Evolutionary conservation across 1,140 invertebrate genomes (phyloP).

Genomic region (Piezodorus guildinii): DNA sequence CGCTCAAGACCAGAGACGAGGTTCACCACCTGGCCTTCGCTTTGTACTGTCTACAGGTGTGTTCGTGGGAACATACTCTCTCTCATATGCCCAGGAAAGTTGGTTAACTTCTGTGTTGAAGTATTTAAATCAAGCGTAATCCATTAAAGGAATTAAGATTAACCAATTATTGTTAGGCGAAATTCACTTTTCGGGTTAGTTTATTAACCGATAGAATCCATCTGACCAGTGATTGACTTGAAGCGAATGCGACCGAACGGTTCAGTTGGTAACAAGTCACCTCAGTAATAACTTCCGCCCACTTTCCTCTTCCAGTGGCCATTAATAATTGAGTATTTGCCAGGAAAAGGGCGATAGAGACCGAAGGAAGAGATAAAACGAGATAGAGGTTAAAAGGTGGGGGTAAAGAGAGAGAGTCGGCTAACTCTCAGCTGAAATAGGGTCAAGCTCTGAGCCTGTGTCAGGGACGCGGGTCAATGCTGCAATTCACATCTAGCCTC

Average conservation of each 20-base stretch:
- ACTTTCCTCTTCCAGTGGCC: background rate
- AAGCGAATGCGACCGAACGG: too few species aligned
- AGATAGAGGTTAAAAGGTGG: conserved; percentile 1
- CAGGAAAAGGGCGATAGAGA: background rate
- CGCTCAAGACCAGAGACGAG: too few species aligned
- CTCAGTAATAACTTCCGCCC: too few species aligned
- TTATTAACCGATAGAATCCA: too few species aligned
- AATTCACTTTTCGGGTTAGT: too few species aligned
- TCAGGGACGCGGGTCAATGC: conserved; percentile 1
- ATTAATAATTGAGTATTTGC: background rate
- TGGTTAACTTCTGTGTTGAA: too few species aligned
- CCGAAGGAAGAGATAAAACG: background rate
- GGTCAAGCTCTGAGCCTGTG: background rate
- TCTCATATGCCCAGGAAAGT: background rate
- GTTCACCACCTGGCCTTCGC: background rate
- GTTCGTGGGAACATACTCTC: background rate
- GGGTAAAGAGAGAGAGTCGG: background rate
- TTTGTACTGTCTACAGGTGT: background rate
- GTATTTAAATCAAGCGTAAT: too few species aligned
- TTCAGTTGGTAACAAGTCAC: too few species aligned
- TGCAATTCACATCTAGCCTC: background rate
- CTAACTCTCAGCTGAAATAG: background rate
- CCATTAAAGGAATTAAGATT: too few species aligned
- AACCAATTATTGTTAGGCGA: too few species aligned
- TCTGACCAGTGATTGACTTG: too few species aligned